Evolutionary conservation across 2,888 invertebrate genomes (phyloP).

Genomic region (Thymelicus lineola): DNA sequence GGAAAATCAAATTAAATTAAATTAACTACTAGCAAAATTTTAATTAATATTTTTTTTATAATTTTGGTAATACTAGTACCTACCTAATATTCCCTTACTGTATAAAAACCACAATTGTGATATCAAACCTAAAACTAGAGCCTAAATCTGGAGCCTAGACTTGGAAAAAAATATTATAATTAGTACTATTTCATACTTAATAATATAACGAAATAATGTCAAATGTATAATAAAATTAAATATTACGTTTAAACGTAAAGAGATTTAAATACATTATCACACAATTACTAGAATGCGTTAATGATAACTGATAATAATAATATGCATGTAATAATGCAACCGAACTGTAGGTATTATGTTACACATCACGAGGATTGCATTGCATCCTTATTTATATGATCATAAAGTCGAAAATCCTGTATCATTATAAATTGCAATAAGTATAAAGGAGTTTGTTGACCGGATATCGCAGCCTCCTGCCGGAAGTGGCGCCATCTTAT

Average conservation of each 20-base stretch:
- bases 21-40: not conserved
- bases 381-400: not conserved
- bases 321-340: too few relatives aligned
- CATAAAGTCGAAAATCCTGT: constrained; percentile 3
- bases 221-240: too few relatives aligned
- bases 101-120: too few relatives aligned
- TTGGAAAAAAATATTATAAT: too few relatives aligned
- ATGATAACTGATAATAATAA: not conserved
- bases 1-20: not conserved
- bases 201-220: too few relatives aligned
- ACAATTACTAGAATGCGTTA: not conserved
- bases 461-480: constrained; percentile 61
- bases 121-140: too few relatives aligned
- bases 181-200: too few relatives aligned
- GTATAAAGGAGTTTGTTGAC: constrained; percentile 53
- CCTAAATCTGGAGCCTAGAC: too few relatives aligned
- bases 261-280: not conserved
- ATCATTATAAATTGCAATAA: constrained; percentile 39
- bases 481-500: constrained; percentile 61
- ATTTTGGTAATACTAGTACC: too few relatives aligned
- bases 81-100: too few relatives aligned
- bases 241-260: not conserved
- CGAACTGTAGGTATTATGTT: not conserved
- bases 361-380: not conserved
- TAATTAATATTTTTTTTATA: too few relatives aligned